A percentile compares a stretch with the other conserved stretches of the same genome.
Conservation (phyloP, 2,113 vertebrate genomes). For the Urocolius indicus region DNA sequence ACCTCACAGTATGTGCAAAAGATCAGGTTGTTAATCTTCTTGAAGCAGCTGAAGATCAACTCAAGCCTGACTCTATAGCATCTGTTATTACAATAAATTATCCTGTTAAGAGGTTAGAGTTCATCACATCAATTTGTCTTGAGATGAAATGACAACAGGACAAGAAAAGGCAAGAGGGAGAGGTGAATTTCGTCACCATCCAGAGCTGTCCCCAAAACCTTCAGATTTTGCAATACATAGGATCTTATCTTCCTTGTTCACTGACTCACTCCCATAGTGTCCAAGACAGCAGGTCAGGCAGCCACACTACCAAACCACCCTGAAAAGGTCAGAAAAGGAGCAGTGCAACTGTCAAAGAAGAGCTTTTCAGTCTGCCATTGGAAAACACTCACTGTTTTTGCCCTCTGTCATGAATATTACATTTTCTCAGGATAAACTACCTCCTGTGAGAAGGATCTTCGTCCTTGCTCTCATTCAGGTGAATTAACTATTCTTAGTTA, state of each 20-base stretch:
- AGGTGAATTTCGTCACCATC: not conserved
- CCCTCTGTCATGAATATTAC: not conserved
- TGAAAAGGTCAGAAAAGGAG: not conserved
- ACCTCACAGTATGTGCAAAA: not conserved
- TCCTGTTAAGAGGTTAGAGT: not conserved
- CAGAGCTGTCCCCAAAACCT: not conserved
- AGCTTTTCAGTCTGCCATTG: not conserved
- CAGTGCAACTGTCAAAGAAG: not conserved
- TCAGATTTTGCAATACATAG: not conserved
- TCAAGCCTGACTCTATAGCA: not conserved
- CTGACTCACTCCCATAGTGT: conserved; percentile 14
- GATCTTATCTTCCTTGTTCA: not conserved
- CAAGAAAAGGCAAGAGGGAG: not conserved
- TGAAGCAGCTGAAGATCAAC: not conserved
- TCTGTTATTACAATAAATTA: conserved; percentile 42
- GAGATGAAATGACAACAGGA: not conserved
- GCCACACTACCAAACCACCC: not conserved
- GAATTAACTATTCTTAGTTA: conserved; percentile 64
- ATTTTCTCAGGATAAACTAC: not conserved
- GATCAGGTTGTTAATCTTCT: conserved; percentile 17
- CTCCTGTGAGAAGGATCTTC: not conserved
- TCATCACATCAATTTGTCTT: not conserved
- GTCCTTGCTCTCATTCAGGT: conserved; percentile 20
- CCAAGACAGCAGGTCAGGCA: not conserved
- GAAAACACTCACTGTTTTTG: not conserved